Evolutionary conservation across 1,140 invertebrate species (phyloP).

Genomic region (Schlechtendalia chinensis): DNA sequence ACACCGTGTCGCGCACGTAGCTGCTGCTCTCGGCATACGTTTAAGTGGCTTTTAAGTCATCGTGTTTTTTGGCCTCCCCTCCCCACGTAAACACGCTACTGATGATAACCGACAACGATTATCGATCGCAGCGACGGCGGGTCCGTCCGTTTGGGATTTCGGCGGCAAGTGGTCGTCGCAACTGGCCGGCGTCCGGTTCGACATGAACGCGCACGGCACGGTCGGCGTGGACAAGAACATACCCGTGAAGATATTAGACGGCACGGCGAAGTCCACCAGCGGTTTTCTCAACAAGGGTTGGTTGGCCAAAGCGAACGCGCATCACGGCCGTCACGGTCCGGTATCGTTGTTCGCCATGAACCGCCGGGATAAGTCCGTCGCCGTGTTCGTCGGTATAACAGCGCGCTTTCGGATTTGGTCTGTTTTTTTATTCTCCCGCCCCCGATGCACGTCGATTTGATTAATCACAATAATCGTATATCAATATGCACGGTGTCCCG

Average conservation of each 20-base stretch:
- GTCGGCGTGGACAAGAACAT: conserved; percentile 33
- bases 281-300: conserved; percentile 21
- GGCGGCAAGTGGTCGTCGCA: conserved; percentile 32
- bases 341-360: conserved; percentile 13
- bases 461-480: too few relatives aligned
- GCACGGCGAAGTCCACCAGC: not conserved
- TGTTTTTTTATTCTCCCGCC: too few relatives aligned
- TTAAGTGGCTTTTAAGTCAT: too few relatives aligned
- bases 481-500: too few relatives aligned
- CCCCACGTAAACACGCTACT: too few relatives aligned
- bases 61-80: too few relatives aligned
- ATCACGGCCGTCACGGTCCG: not conserved
- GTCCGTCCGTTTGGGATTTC: conserved; percentile 2
- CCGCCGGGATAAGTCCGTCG: not conserved
- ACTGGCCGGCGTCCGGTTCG: conserved; percentile 23
- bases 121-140: not conserved
- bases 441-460: too few relatives aligned
- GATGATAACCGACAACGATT: too few relatives aligned
- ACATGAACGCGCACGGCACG: not conserved
- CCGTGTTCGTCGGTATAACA: conserved; percentile 17
- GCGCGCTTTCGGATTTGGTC: not conserved
- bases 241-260: conserved; percentile 3
- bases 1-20: too few relatives aligned
- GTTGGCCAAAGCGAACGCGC: conserved; percentile 21
- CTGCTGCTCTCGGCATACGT: too few relatives aligned